phyloP scores from a whole-genome alignment of 2,797 vertebrate species.

The Eidolon dupreanum region DNA sequence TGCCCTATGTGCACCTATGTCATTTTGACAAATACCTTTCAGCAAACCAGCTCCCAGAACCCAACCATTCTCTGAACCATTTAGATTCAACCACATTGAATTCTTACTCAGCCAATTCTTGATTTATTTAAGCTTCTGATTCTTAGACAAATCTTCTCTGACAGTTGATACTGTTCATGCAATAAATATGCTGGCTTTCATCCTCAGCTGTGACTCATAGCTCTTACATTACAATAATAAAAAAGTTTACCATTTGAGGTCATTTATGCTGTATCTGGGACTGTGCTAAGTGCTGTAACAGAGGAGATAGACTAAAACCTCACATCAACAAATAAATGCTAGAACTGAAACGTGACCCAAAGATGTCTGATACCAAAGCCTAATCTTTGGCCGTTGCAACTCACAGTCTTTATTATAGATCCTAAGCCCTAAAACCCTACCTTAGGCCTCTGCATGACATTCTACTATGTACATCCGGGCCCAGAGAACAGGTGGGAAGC shows the following conservation, averaged over 20 bases:
- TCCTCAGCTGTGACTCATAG: not conserved
- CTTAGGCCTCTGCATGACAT: not conserved
- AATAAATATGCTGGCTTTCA: not conserved
- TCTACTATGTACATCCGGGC: not conserved
- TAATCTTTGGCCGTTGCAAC: not conserved
- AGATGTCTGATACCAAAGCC: not conserved
- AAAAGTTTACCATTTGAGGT: not conserved
- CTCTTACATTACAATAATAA: not conserved
- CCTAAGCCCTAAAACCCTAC: not conserved
- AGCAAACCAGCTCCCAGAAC: not conserved
- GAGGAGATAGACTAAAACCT: not conserved
- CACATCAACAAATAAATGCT: not conserved
- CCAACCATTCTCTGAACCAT: not conserved
- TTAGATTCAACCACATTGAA: not conserved
- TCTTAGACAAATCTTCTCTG: not conserved
- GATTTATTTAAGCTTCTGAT: not conserved
- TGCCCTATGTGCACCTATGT: not conserved
- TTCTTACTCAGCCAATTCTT: not conserved
- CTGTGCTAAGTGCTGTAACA: not conserved
- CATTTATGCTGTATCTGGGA: not conserved
- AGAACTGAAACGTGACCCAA: not conserved
- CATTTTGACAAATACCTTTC: not conserved
- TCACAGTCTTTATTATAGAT: not conserved
- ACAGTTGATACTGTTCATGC: not conserved
- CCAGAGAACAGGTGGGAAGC: not conserved